Conservation (phyloP, 2,888 invertebrate genomes). For the Ochropacha duplaris region DNA sequence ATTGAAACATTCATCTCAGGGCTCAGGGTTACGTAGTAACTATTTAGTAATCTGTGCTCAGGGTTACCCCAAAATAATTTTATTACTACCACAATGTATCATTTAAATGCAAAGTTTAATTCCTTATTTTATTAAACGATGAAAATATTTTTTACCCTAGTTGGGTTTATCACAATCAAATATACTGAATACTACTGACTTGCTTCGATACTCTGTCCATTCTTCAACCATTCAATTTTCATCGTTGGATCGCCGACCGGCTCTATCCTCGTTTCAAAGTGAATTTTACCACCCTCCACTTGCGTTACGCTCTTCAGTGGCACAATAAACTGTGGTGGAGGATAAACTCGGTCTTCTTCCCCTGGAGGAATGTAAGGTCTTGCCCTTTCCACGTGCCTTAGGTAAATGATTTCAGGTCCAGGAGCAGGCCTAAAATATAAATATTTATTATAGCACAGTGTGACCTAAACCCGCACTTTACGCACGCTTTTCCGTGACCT, state of each 20-base stretch:
- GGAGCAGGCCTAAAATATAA: slow-evolving; percentile 87
- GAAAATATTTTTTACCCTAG: neutral
- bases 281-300: slow-evolving; percentile 95
- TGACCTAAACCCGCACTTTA: no score
- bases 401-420: slow-evolving; percentile 96
- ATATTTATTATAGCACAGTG: no score
- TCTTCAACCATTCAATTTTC: slow-evolving; percentile 97
- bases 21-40: no score
- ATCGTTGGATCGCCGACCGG: slow-evolving; percentile 98
- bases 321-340: slow-evolving; percentile 95
- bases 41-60: no score
- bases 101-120: no score
- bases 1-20: no score
- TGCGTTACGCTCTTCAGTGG: slow-evolving; percentile 92
- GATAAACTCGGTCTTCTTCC: slow-evolving; percentile 94
- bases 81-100: no score
- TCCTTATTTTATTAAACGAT: neutral
- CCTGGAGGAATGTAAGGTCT: slow-evolving; percentile 90
- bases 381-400: slow-evolving; percentile 95
- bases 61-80: no score
- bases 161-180: neutral
- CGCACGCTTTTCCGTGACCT: no score
- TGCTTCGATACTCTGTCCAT: slow-evolving; percentile 95
- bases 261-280: slow-evolving; percentile 98
- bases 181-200: slow-evolving; percentile 84